Percentiles rank a stretch among this genome's conserved stretches.
Conservation (phyloP, 2,113 vertebrate species). For the Anoplopoma fimbria region DNA sequence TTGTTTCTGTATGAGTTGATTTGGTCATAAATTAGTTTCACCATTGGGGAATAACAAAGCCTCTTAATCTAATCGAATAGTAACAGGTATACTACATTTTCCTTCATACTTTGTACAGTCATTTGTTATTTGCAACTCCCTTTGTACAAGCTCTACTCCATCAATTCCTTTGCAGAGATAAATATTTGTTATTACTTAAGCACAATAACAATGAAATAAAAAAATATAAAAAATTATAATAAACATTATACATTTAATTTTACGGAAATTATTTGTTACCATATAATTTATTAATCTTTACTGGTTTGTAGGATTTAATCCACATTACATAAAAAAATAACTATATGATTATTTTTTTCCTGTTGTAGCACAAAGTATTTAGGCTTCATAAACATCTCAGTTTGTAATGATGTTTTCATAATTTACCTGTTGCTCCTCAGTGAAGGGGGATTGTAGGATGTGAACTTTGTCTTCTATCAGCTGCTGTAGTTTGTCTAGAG, state of each 20-base stretch:
- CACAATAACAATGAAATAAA: too few species aligned
- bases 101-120: not conserved
- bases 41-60: too few species aligned
- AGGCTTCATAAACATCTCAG: not conserved
- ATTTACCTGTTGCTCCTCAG: conserved; percentile 63
- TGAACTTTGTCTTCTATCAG: conserved; percentile 65
- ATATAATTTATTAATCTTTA: too few species aligned
- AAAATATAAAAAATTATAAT: too few species aligned
- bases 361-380: not conserved
- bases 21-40: not conserved
- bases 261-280: too few species aligned
- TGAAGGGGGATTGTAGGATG: conserved; percentile 39
- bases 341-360: too few species aligned
- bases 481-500: conserved; percentile 53
- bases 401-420: not conserved
- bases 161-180: not conserved
- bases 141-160: not conserved
- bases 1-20: not conserved
- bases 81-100: too few species aligned
- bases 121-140: not conserved
- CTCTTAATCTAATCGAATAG: too few species aligned
- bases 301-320: too few species aligned
- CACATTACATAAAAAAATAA: too few species aligned
- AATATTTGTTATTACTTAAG: not conserved
- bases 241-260: too few species aligned